These are phyloP conservation scores for Myiopsitta monachus DNA, from an alignment of 2,113 vertebrate species.

Conservation along the genomic window DNA sequence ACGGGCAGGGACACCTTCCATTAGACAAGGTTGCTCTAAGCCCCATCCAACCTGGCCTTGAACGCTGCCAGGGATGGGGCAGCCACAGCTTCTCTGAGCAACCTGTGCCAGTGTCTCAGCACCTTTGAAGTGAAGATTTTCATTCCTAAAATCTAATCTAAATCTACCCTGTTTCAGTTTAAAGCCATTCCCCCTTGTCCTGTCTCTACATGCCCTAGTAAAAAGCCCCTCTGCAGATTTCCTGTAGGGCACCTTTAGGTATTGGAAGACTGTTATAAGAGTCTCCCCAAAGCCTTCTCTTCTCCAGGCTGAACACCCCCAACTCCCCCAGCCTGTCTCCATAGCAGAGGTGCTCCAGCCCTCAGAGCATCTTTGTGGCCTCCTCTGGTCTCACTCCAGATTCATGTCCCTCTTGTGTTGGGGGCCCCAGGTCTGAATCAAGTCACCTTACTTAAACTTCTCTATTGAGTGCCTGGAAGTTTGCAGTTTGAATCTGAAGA, in stretches of 20 bases:
- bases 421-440: background rate
- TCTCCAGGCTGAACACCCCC: background rate
- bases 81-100: background rate
- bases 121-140: background rate
- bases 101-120: background rate
- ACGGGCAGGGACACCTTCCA: background rate
- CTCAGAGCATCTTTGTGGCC: background rate
- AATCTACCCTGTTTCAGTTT: background rate
- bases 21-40: background rate
- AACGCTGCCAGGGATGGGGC: background rate
- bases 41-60: background rate
- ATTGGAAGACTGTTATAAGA: background rate
- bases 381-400: background rate
- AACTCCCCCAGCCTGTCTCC: background rate
- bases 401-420: background rate
- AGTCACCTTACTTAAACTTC: background rate
- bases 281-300: background rate
- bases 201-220: background rate
- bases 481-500: background rate
- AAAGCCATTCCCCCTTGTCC: background rate
- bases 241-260: background rate
- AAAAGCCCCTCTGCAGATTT: background rate
- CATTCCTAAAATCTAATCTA: background rate
- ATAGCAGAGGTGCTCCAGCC: background rate
- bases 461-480: background rate